Percentiles rank a stretch among this genome's conserved stretches.
Conservation (phyloP, 2,888 invertebrate genomes). For the Nipponacmea schrenckii region DNA sequence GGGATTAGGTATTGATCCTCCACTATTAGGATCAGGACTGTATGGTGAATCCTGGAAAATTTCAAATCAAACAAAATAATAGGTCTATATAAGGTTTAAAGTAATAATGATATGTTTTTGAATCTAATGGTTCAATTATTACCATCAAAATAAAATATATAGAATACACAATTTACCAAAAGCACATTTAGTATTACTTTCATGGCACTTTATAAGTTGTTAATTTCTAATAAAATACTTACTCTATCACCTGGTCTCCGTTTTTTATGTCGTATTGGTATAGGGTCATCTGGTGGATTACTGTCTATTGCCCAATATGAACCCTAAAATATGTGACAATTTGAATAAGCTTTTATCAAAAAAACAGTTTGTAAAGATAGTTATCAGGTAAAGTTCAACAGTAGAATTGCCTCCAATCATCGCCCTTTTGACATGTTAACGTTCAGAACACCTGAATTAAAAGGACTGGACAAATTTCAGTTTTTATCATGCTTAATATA, state of each 20-base stretch:
- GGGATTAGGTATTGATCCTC: conserved; percentile 40
- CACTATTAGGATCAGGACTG: conserved; percentile 55
- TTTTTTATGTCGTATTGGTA: conserved; percentile 54
- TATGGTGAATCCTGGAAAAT: conserved; percentile 53
- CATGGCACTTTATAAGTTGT: background rate
- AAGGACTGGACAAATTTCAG: too few relatives aligned
- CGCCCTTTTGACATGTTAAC: too few relatives aligned
- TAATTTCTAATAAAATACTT: conserved; percentile 20
- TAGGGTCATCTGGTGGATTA: conserved; percentile 64
- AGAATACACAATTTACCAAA: too few relatives aligned
- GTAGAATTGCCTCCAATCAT: too few relatives aligned
- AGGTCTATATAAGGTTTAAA: background rate
- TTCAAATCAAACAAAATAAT: background rate
- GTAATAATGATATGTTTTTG: too few relatives aligned
- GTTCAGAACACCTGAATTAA: too few relatives aligned
- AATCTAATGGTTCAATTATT: too few relatives aligned
- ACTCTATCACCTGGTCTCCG: conserved; percentile 49
- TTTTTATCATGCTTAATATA: too few relatives aligned
- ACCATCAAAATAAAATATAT: too few relatives aligned
- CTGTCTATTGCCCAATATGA: conserved; percentile 70
- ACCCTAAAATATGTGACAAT: conserved; percentile 60
- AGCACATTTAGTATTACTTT: too few relatives aligned
- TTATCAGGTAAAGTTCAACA: too few relatives aligned
- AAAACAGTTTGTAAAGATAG: too few relatives aligned
- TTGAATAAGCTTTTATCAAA: background rate